A percentile compares a stretch with the other conserved stretches of the same genome.
Conservation (phyloP, 1,140 invertebrate species). For the Formica selysi region DNA sequence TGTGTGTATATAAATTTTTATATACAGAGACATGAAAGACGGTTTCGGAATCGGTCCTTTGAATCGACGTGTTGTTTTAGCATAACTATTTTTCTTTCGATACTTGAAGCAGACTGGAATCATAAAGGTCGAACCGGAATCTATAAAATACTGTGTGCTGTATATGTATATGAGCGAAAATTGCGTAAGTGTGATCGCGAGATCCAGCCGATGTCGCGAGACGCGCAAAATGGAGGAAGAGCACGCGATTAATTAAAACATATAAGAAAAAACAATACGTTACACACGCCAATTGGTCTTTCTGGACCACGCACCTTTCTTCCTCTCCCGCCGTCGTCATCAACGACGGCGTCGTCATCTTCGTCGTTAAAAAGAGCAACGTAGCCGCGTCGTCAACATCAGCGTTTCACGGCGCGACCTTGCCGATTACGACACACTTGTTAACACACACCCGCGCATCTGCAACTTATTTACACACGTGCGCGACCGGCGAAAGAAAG, state of each 20-base stretch:
- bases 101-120: background rate
- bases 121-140: slow-evolving; percentile 1
- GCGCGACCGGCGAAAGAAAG: background rate
- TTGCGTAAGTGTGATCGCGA: slow-evolving; percentile 33
- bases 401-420: slow-evolving; percentile 52
- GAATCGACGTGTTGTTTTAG: background rate
- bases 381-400: slow-evolving; percentile 24
- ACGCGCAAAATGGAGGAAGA: background rate
- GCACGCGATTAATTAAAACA: slow-evolving; percentile 20
- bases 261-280: slow-evolving; percentile 33
- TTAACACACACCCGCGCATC: slow-evolving; percentile 56
- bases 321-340: too few species aligned
- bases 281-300: slow-evolving; percentile 29
- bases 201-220: slow-evolving; percentile 29
- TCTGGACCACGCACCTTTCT: slow-evolving; percentile 5
- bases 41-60: too few species aligned
- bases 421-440: slow-evolving; percentile 62
- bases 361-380: slow-evolving; percentile 18
- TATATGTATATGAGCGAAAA: slow-evolving; percentile 4
- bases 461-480: slow-evolving; percentile 56
- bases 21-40: too few species aligned
- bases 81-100: background rate
- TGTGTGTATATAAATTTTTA: too few species aligned
- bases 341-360: background rate
- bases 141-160: slow-evolving; percentile 9